Percentiles rank a stretch among this genome's conserved stretches.
These are phyloP conservation scores for Climacteris rufus DNA, from an alignment of 2,113 vertebrate species.

Conservation along the genomic window DNA sequence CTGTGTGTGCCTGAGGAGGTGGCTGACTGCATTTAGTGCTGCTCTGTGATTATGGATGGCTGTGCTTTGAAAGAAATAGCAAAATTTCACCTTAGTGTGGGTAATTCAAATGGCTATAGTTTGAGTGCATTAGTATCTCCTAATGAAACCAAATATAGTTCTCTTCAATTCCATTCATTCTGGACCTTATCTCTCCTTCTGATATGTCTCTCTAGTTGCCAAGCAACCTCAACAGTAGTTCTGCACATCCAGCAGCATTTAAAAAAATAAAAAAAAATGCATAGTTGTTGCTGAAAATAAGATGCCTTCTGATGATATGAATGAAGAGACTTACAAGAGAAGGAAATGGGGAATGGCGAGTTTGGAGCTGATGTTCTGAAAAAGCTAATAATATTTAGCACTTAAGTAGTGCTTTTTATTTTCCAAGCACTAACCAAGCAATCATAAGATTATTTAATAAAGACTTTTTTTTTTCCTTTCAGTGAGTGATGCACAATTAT, in stretches of 20 bases:
- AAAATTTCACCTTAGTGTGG: neutral
- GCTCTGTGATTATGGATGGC: neutral
- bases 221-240: slow-evolving; percentile 48
- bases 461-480: neutral
- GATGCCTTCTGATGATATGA: slow-evolving; percentile 47
- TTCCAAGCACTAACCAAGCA: neutral
- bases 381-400: neutral
- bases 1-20: neutral
- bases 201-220: slow-evolving; percentile 31
- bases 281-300: slow-evolving; percentile 54
- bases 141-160: slow-evolving; percentile 27
- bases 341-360: neutral
- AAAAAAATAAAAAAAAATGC: neutral
- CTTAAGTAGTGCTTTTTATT: neutral
- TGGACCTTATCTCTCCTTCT: slow-evolving; percentile 34
- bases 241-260: slow-evolving; percentile 27
- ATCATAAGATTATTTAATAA: neutral
- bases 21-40: neutral
- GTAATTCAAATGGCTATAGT: neutral
- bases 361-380: slow-evolving; percentile 1
- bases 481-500: neutral
- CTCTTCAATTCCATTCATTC: slow-evolving; percentile 35
- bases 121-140: neutral
- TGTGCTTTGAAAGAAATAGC: neutral
- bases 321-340: neutral